phyloP scores from a whole-genome alignment of 2,888 invertebrate species.

The Zygaena filipendulae region DNA sequence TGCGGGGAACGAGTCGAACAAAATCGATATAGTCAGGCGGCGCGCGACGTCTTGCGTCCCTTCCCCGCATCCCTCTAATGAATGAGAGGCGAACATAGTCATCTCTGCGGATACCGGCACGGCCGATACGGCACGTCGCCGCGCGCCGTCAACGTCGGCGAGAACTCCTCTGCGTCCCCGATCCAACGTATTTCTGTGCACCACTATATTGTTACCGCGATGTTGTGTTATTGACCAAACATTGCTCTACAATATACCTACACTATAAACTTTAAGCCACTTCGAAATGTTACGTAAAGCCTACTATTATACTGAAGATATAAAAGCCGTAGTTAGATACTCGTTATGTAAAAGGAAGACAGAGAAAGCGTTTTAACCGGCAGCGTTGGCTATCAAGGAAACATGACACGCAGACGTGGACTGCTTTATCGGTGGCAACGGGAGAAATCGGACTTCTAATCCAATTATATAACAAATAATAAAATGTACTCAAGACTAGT shows the following conservation, averaged over 20 bases:
- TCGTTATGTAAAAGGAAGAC: too few relatives aligned
- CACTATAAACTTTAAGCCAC: slow-evolving; percentile 12
- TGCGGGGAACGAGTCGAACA: slow-evolving; percentile 51
- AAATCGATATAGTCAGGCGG: slow-evolving; percentile 67
- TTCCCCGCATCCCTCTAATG: slow-evolving; percentile 56
- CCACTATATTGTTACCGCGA: too few relatives aligned
- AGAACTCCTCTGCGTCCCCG: slow-evolving; percentile 29
- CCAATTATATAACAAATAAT: too few relatives aligned
- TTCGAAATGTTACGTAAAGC: slow-evolving; percentile 2
- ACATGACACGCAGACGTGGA: too few relatives aligned
- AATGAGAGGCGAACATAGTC: slow-evolving; percentile 65
- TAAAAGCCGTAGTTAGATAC: too few relatives aligned
- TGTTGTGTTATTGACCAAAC: slow-evolving; percentile 34
- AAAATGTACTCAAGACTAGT: too few relatives aligned
- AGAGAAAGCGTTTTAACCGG: too few relatives aligned
- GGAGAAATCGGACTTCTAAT: too few relatives aligned
- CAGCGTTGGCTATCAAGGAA: too few relatives aligned
- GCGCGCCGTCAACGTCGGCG: slow-evolving; percentile 28
- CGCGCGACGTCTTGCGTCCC: slow-evolving; percentile 63
- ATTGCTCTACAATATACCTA: slow-evolving; percentile 24
- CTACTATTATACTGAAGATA: too few relatives aligned
- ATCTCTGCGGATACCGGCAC: slow-evolving; percentile 61
- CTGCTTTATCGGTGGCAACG: too few relatives aligned
- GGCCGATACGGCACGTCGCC: slow-evolving; percentile 40
- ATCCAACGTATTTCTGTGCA: slow-evolving; percentile 31